Evolutionary conservation across 2,888 invertebrate genomes (phyloP), one percentile per base, ranked within the genome.

Genomic region (Ennomos quercinarius): DNA sequence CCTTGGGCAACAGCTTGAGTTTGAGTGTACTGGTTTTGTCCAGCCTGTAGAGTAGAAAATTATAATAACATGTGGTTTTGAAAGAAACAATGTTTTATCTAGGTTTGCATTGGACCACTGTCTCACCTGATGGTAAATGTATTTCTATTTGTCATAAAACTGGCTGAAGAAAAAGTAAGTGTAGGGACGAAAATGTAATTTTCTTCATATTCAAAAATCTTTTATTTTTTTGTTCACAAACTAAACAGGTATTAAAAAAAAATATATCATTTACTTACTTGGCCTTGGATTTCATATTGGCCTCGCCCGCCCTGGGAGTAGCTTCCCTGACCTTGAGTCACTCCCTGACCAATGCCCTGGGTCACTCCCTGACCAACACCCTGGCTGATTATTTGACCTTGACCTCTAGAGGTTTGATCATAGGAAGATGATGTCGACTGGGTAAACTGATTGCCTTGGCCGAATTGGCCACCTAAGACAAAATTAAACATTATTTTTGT

Each of bases 301-400:
- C 83, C 83, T 34, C 67, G 53, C 0, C 78, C 80, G 1, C 72
- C 76, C 35, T 77, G 74, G 0, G 60, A 35, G 60, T 56, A 75
- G 5, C 70, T 50, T 27, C 80, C 82, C 10, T 73, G 73, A 0
- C 80, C 81, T 41, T 74, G 77, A 8, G 42, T 65, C 0, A 77
- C 73, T 8, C 62, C 54, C 34, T 42, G 51, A 10, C 68, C 72
- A 43, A 57, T 49, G 5, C 79, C 81, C 47, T 75, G 77, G 10
- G 47, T 62, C 0, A 79, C 72, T 11, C 66, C 58, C 1, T 41
- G 35, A 34, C 63, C 63, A 0, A 10, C 43, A 0, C 58, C 58
- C 35, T 70, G 67, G 39, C 42, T 48, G 34, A 62, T 52, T 10
- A 46, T 12, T 55, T 66, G 67, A 9, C 64, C 66, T 46, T 70